Conservation (phyloP, 2,888 invertebrate genomes). For the Patella caerulea region DNA sequence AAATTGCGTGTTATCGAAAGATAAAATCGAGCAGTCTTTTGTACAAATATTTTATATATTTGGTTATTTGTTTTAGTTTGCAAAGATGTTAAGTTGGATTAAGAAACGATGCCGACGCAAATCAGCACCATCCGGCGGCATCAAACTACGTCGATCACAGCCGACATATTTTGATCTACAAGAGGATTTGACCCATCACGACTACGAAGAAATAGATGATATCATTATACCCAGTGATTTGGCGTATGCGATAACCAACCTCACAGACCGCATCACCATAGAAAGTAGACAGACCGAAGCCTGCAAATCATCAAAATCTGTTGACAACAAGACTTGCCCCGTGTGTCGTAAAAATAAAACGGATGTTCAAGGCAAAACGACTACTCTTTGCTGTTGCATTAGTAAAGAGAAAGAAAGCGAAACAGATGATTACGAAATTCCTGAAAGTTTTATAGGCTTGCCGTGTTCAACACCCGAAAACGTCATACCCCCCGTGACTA, state of each 20-base stretch:
- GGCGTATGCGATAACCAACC: background rate
- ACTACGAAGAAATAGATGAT: background rate
- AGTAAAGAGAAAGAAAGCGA: background rate
- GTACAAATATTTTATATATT: too few relatives aligned
- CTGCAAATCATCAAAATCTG: background rate
- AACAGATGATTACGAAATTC: background rate
- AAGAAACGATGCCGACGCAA: conserved; percentile 8
- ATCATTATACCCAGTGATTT: background rate
- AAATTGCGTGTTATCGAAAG: too few relatives aligned
- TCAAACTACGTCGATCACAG: background rate
- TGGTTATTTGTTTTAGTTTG: too few relatives aligned
- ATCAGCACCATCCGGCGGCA: background rate
- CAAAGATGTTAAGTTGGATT: conserved; percentile 1
- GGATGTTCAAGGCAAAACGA: background rate
- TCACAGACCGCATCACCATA: background rate
- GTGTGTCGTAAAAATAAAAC: background rate
- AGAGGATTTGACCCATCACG: background rate
- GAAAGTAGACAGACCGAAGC: background rate
- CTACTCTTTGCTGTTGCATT: background rate
- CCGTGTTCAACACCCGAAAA: background rate
- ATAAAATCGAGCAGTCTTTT: too few relatives aligned
- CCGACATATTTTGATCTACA: background rate
- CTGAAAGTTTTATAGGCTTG: background rate
- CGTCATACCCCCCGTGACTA: background rate
- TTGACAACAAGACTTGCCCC: background rate